Evolutionary conservation across 2,888 invertebrate genomes (phyloP), one percentile per base, ranked within the genome.

Genomic region (Bombyx huttoni): DNA sequence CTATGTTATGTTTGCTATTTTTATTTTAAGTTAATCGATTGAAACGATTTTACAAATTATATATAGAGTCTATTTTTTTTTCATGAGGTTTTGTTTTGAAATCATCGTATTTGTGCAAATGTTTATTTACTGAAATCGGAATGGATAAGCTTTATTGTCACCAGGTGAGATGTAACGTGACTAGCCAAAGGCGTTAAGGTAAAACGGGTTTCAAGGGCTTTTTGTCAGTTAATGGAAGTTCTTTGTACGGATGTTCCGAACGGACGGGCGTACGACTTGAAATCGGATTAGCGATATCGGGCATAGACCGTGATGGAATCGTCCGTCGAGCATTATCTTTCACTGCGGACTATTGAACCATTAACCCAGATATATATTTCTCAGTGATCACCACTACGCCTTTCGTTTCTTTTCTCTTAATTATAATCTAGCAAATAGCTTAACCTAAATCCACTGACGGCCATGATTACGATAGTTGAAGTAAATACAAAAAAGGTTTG

Each of bases 151-250:
- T 64, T 63, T 64, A 64, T 63, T 64, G 59, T 62, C 54, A 57
- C 56, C 60, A 64, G 65, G 64, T 67, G 66, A 65, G 65, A 62
- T 61, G 63, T 58, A 61, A 60, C 57, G 52, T 50, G 56, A 55
- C 58, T 58, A 58, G 53, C 64, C 54, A 62, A 68, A 69, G 69
- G 68, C 62, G 70, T 68, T 60, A 69, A 73, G 68, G 72, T 72
- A 65, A 67, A 73, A 67, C 65, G 40, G 40, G 65, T 64, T 76
- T 70, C 67, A 68, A 69, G 73, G 67, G 65, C 64, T 78, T 86
- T 83, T 81, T 82, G 75, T 71, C 77, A 75, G 80, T 76, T 85
- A 87, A 87, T 87, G 86, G 87, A 87, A 85, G 79, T 81, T 88
- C 86, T 86, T 87, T 86, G 85, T 86, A 78, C 80, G 75, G 72